A percentile compares a stretch with the other conserved stretches of the same genome.
These are phyloP conservation scores for Apocheima hispidaria DNA, from an alignment of 2,888 invertebrate species.

Conservation along the genomic window DNA sequence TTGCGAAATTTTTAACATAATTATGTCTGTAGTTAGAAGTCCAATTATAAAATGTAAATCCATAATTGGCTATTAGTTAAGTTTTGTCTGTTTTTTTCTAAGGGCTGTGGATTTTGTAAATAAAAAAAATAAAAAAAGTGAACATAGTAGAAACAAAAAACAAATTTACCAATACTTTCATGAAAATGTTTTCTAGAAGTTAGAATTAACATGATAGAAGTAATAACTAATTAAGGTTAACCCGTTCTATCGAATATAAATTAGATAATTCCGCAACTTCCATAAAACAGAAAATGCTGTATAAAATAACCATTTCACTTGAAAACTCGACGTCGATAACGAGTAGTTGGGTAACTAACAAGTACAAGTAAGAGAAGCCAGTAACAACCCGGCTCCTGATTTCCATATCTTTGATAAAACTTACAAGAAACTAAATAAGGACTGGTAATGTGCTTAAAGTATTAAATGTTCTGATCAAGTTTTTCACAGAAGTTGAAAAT, in stretches of 20 bases:
- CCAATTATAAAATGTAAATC: too few species aligned
- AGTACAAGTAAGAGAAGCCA: slow-evolving; percentile 25
- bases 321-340: slow-evolving; percentile 43
- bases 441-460: slow-evolving; percentile 20
- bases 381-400: slow-evolving; percentile 15
- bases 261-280: slow-evolving; percentile 39
- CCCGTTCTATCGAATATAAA: slow-evolving; percentile 39
- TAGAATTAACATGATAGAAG: too few species aligned
- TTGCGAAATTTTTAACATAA: too few species aligned
- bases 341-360: slow-evolving; percentile 45
- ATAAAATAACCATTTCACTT: slow-evolving; percentile 47
- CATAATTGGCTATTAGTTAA: too few species aligned
- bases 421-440: slow-evolving; percentile 23
- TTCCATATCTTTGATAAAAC: slow-evolving; percentile 31
- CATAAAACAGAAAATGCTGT: slow-evolving; percentile 31
- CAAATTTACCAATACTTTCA: not conserved
- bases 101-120: not conserved
- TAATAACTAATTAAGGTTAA: slow-evolving; percentile 27
- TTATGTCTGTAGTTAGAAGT: too few species aligned
- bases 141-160: not conserved
- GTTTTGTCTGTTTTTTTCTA: too few species aligned
- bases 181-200: slow-evolving; percentile 7
- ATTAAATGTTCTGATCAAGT: slow-evolving; percentile 17
- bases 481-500: slow-evolving; percentile 17
- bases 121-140: not conserved